Evolutionary conservation across 2,113 vertebrate genomes (phyloP).

Genomic region (Solea senegalensis): DNA sequence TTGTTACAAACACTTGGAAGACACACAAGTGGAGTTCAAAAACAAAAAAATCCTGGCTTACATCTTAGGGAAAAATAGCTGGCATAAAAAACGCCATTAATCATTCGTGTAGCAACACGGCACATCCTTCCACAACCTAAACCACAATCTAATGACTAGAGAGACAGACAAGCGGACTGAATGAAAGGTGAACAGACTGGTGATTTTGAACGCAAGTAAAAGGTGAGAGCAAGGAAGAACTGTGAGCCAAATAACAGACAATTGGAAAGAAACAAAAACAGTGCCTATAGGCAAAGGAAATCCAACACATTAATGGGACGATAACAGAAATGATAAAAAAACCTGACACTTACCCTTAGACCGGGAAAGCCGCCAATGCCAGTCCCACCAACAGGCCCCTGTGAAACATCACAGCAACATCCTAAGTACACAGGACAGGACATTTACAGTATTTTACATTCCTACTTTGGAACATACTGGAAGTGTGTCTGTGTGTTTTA

Average conservation of each 20-base stretch:
- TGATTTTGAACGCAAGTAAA: background rate
- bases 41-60: background rate
- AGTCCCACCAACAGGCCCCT: constrained; percentile 90
- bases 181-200: constrained; percentile 3
- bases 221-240: background rate
- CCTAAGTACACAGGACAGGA: constrained; percentile 48
- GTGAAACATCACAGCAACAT: constrained; percentile 68
- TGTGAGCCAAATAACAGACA: background rate
- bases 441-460: constrained; percentile 28
- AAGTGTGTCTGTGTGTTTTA: background rate
- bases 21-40: background rate
- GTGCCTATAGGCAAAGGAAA: background rate
- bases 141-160: background rate
- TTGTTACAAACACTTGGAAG: constrained; percentile 13
- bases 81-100: constrained; percentile 9
- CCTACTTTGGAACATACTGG: constrained; percentile 9
- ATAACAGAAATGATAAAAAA: background rate
- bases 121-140: constrained; percentile 16
- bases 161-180: background rate
- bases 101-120: background rate
- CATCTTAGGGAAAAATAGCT: background rate
- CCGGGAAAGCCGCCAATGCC: constrained; percentile 94
- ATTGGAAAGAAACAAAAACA: background rate
- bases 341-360: constrained; percentile 87
- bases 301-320: background rate